A percentile compares a stretch with the other conserved stretches of the same genome.
Evolutionary conservation across 2,113 vertebrate genomes (phyloP).

Genomic region (Psophia crepitans): DNA sequence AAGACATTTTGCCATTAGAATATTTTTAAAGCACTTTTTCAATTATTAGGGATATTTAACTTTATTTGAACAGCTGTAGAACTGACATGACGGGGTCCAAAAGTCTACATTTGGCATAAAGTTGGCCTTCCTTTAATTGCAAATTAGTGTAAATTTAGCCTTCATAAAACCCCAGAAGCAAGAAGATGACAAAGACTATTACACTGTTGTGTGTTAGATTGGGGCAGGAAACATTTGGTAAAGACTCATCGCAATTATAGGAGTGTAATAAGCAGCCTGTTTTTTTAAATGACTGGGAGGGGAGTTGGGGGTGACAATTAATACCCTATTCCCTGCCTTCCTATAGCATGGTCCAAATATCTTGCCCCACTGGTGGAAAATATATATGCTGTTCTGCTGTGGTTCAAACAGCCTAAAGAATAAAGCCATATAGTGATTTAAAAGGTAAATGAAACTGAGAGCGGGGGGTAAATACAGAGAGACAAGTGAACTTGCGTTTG

Average conservation of each 20-base stretch:
- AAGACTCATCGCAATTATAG: neutral
- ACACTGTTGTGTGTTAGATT: neutral
- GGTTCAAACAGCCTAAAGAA: neutral
- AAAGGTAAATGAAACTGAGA: neutral
- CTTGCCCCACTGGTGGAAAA: neutral
- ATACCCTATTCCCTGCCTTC: neutral
- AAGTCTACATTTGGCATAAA: neutral
- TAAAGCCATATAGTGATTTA: neutral
- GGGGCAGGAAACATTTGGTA: neutral
- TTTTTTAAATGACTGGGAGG: neutral
- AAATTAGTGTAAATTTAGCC: neutral
- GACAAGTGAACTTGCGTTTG: neutral
- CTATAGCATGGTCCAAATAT: neutral
- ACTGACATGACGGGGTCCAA: neutral
- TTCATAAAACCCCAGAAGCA: conserved; percentile 9
- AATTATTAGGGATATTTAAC: conserved; percentile 40
- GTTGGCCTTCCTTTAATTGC: conserved; percentile 11
- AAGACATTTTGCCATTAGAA: neutral
- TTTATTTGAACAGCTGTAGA: conserved; percentile 45
- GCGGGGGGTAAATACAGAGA: neutral
- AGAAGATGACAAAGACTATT: conserved; percentile 9
- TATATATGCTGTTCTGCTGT: neutral
- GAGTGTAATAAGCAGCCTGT: neutral
- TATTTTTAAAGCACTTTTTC: conserved; percentile 22
- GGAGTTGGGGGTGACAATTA: neutral